phyloP scores from a whole-genome alignment of 2,888 invertebrate genomes.

The Protophormia terraenovae region DNA sequence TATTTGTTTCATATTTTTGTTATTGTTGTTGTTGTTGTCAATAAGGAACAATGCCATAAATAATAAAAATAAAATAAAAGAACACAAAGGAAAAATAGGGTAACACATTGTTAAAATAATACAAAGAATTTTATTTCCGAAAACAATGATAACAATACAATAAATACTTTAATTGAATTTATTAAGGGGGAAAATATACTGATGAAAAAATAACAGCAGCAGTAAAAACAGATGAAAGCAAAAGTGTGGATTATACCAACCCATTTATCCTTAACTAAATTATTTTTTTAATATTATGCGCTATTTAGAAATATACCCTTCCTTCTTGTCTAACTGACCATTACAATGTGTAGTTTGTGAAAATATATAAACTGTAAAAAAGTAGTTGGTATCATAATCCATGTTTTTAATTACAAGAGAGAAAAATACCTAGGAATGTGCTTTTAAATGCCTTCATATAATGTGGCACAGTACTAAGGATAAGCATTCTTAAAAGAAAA shows the following conservation, averaged over 20 bases:
- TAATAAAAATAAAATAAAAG: background rate
- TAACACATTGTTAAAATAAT: background rate
- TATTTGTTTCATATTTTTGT: background rate
- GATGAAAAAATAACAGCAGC: background rate
- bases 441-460: background rate
- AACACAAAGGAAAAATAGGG: background rate
- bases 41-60: slow-evolving; percentile 40
- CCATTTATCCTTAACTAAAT: background rate
- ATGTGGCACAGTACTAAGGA: slow-evolving; percentile 9
- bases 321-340: background rate
- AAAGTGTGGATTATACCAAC: slow-evolving; percentile 1
- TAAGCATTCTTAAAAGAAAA: no score
- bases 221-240: background rate
- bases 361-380: no score
- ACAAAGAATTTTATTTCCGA: slow-evolving; percentile 4
- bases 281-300: background rate
- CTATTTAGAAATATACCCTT: background rate
- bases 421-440: background rate
- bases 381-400: background rate
- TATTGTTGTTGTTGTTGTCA: background rate
- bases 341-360: background rate
- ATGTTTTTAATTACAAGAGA: background rate
- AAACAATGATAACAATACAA: background rate
- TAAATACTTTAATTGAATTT: background rate
- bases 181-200: background rate